Evolutionary conservation across 2,888 invertebrate genomes (phyloP), one percentile per base, ranked within the genome.

Genomic region (Eupithecia centaureata): DNA sequence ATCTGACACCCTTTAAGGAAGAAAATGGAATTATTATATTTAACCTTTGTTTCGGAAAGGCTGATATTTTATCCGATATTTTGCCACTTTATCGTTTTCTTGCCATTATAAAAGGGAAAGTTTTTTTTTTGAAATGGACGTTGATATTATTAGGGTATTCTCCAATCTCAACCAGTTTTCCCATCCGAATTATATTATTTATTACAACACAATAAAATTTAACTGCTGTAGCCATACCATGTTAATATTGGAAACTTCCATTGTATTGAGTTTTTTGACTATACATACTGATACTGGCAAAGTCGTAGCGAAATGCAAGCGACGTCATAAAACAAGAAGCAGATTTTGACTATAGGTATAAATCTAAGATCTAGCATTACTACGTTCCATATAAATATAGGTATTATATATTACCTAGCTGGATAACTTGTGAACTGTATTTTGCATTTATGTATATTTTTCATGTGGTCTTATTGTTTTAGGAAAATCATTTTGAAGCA

Each of bases 11-110:
- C 63, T 60, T 25, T 32, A 32, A 33, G 35, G 27, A 10, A 35
- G 56, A 35, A 63, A 67, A 63, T 59, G 61, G 63, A 60, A 67
- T 67, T 63, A 67, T 63, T 62, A 63, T 33, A 67, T 56, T 59
- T 56, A 59, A 54, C 63, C 59, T 60, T 63, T 67, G 56, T 61
- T 67, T 42, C 25, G n/a, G n/a, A 22, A 27, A 12, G 10, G 18
- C 18, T 18, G 30, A n/a, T 30, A 56, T 28, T 30, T 54, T 28
- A 30, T 10, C 54, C 18, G 27, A 25, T 25, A 52, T 56, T 56
- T 56, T 30, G 54, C 30, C 28, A 56, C 28, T 56, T 52, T 28
- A 28, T 56, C 54, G 54, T 56, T 56, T 56, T 56, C 54, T 56
- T 18, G 28, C 18, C n/a, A n/a, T 28, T 30, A 28, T n/a, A 28